phyloP scores from a whole-genome alignment of 2,797 vertebrate species.

The Gorsachius magnificus region DNA sequence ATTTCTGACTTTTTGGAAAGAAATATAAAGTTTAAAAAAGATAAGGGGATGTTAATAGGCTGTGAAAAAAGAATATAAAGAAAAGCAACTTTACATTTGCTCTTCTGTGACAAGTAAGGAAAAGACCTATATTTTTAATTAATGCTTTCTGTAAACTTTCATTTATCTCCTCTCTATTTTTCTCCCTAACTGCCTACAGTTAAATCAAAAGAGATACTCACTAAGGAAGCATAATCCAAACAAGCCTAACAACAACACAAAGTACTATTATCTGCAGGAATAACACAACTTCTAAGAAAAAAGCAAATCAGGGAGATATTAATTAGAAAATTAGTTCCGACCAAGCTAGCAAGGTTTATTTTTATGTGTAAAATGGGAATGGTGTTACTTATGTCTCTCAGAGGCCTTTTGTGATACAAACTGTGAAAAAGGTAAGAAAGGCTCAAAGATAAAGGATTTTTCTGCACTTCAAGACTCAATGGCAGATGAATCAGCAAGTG shows the following conservation, averaged over 20 bases:
- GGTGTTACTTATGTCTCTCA: not conserved
- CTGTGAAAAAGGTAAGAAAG: not conserved
- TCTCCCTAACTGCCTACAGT: not conserved
- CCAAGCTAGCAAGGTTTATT: not conserved
- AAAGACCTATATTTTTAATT: not conserved
- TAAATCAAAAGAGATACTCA: conserved; percentile 14
- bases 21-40: not conserved
- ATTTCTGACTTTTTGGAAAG: not conserved
- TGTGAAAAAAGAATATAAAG: not conserved
- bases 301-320: not conserved
- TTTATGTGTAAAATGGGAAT: not conserved
- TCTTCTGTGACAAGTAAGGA: not conserved
- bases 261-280: not conserved
- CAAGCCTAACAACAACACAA: not conserved
- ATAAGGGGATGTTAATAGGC: not conserved
- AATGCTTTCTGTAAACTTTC: not conserved
- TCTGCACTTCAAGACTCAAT: not conserved
- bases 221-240: not conserved
- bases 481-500: not conserved
- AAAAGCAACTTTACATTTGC: not conserved
- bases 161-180: not conserved
- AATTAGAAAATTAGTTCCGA: conserved; percentile 31
- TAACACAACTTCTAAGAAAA: not conserved
- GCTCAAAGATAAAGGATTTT: not conserved
- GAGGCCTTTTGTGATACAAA: not conserved